Evolutionary conservation across 1,140 invertebrate species (phyloP), one percentile per base, ranked within the genome.

Genomic region (Nasonia giraulti): DNA sequence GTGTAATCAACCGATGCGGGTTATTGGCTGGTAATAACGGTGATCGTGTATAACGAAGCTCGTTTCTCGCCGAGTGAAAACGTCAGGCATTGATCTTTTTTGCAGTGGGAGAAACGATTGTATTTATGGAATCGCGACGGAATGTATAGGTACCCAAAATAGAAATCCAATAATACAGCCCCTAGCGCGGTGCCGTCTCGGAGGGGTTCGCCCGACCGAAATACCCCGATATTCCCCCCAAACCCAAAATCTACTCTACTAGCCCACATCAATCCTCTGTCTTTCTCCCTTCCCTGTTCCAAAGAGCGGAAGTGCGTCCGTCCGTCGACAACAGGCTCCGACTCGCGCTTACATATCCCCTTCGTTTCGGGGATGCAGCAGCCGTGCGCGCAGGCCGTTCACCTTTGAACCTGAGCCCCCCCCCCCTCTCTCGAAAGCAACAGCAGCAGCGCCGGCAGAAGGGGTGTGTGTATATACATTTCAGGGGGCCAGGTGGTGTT

Each of bases 401-500:
- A 87, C 85, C 89, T 83, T 83, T 88, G 69, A 84, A 84, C 83
- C 87, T 86, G 79, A 62, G 82, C 73, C 83, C 85, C 87, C 47
- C 10, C 27, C 27, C 27, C 27, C 27, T 27, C 27, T 33, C 55
- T 17, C 75, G 7, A 44, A 27, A 62, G 7, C 55, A 62, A 62
- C 55, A 14, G 23, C n/a, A 68, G 20, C 8, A 71, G 50, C 47
- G 78, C 20, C 17, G 27, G 77, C 14, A 69, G 33, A 62, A 62
- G 2, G 20, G 14, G 5, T 55, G 17, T 55, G 17, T 55, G 5
- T 55, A 55, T 55, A 55, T 55, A 55, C 11, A 55, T 55, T 55
- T 55, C 55, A n/a, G 37, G 88, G 87, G 87, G 88, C 91, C 90
- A 91, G 90, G 90, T 91, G 90, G 85, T 89, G 85, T 75, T 20